phyloP scores from a whole-genome alignment of 2,797 vertebrate species.

The Bryconaethiops microstoma region DNA sequence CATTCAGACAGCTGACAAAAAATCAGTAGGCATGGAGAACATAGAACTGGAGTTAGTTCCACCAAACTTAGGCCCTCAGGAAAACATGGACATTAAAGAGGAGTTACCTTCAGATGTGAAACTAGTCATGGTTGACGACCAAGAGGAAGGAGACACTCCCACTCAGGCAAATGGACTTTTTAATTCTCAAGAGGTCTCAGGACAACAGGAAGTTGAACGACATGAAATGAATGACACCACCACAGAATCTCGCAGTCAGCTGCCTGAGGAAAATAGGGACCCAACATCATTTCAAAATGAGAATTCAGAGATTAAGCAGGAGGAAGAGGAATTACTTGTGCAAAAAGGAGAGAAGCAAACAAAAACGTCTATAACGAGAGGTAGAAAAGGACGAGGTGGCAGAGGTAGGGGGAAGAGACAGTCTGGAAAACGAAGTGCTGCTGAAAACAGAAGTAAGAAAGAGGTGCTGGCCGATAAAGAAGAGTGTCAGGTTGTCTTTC shows the following conservation, averaged over 20 bases:
- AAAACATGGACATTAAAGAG: constrained; percentile 66
- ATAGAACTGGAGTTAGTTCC: constrained; percentile 20
- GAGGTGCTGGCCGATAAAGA: constrained; percentile 57
- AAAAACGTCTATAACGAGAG: constrained; percentile 39
- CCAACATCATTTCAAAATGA: constrained; percentile 52
- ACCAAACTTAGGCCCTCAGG: constrained; percentile 49
- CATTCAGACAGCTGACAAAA: constrained; percentile 12
- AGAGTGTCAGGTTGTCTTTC: constrained; percentile 73
- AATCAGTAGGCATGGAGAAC: constrained; percentile 18
- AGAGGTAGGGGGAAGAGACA: constrained; percentile 40
- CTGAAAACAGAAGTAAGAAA: constrained; percentile 33
- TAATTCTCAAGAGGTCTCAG: constrained; percentile 30
- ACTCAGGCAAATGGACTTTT: constrained; percentile 9
- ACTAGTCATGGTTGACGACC: constrained; percentile 76
- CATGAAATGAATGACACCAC: constrained; percentile 18
- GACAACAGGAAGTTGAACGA: constrained; percentile 47
- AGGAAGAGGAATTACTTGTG: constrained; percentile 72
- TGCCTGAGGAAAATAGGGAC: constrained; percentile 33
- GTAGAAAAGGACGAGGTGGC: constrained; percentile 43
- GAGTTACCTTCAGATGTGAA: constrained; percentile 75
- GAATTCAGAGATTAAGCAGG: constrained; percentile 72
- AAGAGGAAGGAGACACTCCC: constrained; percentile 61
- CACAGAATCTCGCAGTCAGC: constrained; percentile 10
- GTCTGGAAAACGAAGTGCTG: constrained; percentile 47
- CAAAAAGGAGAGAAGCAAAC: constrained; percentile 32